Evolutionary conservation across 1,140 invertebrate genomes (phyloP), one percentile per base, ranked within the genome.

Genomic region (Monochamus saltuarius): DNA sequence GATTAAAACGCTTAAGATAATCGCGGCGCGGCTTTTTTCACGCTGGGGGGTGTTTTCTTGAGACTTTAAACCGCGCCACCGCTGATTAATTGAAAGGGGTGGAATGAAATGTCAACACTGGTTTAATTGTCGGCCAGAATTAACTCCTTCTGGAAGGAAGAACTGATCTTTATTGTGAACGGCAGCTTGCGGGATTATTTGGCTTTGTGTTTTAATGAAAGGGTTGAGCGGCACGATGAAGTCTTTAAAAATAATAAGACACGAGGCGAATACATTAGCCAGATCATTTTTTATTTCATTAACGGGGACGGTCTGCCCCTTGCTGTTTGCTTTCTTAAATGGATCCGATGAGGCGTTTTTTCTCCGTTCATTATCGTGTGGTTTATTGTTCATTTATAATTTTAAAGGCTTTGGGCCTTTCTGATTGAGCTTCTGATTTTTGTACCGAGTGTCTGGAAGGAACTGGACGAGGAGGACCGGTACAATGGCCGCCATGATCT

Each of bases 1-100:
- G 68, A 72, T 72, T 70, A 71, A 71, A 71, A 67, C 50, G 56
- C 57, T 61, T 54, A 61, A 67, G 64, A 67, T 65, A 65, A 69
- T 71, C 69, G 62, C 55, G 19, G 29, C 50, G 50, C 37, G 36
- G 62, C 50, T 66, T 64, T 67, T 71, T 67, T 53, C 37, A 14
- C 42, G 46, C 46, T 56, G 19, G 65, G 64, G 69, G 69, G 52
- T 66, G 65, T 66, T 70, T 68, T 68, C 59, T 65, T 65, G 46
- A 66, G 59, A 59, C 56, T 64, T 64, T 61, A 61, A 62, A 59
- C 50, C 43, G 22, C 2, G 2, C 2, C 22, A 6, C 22, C 22
- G n/a, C 55, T 68, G 67, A 66, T 71, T 67, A 71, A 71, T 69
- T 59, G 63, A 62, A 67, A 69, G 50, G 65, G 67, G 67, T 66